Base-by-base conservation (phyloP, 2,797 vertebrate genomes). In the Lepilemur septentrionalis region DNA sequence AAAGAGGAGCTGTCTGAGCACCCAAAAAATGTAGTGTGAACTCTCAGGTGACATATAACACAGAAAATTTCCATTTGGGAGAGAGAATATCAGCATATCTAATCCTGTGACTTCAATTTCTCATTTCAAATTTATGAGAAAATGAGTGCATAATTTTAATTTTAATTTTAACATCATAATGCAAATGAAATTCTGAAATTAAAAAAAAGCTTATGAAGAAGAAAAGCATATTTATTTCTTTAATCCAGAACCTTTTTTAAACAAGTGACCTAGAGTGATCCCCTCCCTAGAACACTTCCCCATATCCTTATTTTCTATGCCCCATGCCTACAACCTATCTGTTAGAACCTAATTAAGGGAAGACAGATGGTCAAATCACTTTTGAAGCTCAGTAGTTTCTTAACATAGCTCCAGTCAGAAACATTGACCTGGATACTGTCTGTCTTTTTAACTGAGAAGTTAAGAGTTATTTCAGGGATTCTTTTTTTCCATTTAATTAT, bases 361-460 rank as follows among this genome's bases (percentile, higher is more conserved):
- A 89, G 79, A 93, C 41, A 96, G 85, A 94, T 76, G 73, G 61
- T 75, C 38, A 85, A 83, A 52, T 86, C 73, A 81, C 17, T 75
- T 94, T 78, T 91, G 87, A 90, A 92, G 17, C 7, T 88, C 82
- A 94, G 17, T 76, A 23, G 7, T 70, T 97, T 86, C 61, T 94
- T 94, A 92, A 82, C 73, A 93, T 82, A 96, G 35, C 17, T 91
- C 15, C 50, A 84, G 50, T 89, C 41, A 78, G 82, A 96, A 94
- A 82, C 32, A 94, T 38, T 95, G 91, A 91, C 73, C 89, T 4
- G 15, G 57, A 97, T 93, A 65, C 32, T 65, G 15, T 84, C 50
- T 95, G 95, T 15, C 20, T 96, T 96, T 92, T 91, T 70, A 92
- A 95, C 81, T 80, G 79, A 75, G 55, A 89, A 80, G 35, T 89